Evolutionary conservation across 2,797 vertebrate genomes (phyloP), one percentile per base, ranked within the genome.

Genomic region (Sebastes trivittatus): DNA sequence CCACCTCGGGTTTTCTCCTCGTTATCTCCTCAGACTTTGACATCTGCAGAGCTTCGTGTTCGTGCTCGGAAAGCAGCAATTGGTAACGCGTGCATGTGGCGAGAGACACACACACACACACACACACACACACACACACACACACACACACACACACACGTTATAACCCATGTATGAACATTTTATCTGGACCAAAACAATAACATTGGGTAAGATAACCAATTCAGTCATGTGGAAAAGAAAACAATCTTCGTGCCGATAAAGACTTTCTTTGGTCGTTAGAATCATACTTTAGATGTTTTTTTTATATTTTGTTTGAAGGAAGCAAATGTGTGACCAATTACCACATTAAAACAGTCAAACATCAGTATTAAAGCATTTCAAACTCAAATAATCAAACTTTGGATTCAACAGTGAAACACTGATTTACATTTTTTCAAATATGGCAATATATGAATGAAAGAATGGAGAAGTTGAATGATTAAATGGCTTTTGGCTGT

Each of bases 1-100:
- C 77, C 74, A 82, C 68, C 23, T 80, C 59, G 0, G 61, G 59
- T 88, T 87, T 81, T 71, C 72, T 83, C 73, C 79, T 75, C 10
- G 58, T 90, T 89, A 86, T 89, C 62, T 89, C 83, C 38, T 90
- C 63, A 79, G 75, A 77, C 72, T 81, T 80, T 92, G 77, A 86
- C 77, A 77, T 90, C 87, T 87, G 84, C 82, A 83, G 69, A 77
- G 78, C 61, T 64, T 69, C n/a, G n/a, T 79, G 75, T 78, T 86
- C 32, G 16, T 62, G 78, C 62, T 74, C 59, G 67, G 67, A 87
- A 84, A 82, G 80, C 82, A 85, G 69, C 69, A 27, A 20, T 18
- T 81, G 68, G 70, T 56, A 58, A 38, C 22, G 27, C 4, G 14
- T 22, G 29, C 70, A 67, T 58, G 30, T 49, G 1, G 75, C 25